Evolutionary conservation across 2,113 vertebrate genomes (phyloP).

Genomic region (Campylomormyrus numenius): DNA sequence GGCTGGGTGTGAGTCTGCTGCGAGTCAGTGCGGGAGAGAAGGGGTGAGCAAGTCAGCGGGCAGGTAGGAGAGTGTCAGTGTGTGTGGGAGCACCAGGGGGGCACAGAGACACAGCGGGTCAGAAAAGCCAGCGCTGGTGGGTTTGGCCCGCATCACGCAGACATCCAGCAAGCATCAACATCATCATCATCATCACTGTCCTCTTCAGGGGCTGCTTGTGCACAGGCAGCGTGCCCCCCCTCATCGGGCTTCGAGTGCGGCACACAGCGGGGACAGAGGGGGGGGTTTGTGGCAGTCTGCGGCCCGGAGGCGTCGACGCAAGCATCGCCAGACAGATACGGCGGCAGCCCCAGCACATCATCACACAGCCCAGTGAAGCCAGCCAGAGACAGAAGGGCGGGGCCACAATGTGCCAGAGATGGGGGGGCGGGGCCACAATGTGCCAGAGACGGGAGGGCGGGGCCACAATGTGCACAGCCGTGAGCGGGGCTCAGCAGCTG

Average conservation of each 20-base stretch:
- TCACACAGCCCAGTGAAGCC: conserved; percentile 54
- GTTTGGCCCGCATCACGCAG: not conserved
- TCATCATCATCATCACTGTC: not conserved
- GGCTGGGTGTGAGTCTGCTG: conserved; percentile 19
- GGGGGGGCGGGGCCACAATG: too few relatives aligned
- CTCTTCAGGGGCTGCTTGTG: not conserved
- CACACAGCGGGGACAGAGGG: not conserved
- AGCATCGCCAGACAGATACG: conserved; percentile 44
- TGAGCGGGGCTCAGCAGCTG: conserved; percentile 26
- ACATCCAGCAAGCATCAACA: not conserved
- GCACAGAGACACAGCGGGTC: not conserved
- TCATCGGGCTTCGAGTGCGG: not conserved
- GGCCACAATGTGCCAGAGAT: too few relatives aligned
- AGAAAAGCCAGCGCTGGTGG: not conserved
- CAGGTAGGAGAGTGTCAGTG: not conserved
- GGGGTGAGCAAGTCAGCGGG: conserved; percentile 1
- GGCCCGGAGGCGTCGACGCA: conserved; percentile 34
- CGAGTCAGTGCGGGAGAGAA: conserved; percentile 14
- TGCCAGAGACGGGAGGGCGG: conserved; percentile 25
- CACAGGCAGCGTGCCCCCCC: not conserved
- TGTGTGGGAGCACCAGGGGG: not conserved
- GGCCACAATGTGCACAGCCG: not conserved
- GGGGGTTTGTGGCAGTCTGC: not conserved
- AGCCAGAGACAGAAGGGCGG: conserved; percentile 30
- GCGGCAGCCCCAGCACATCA: conserved; percentile 59